Base-by-base conservation (phyloP, 1,140 invertebrate genomes). In the Diabrotica virgifera region DNA sequence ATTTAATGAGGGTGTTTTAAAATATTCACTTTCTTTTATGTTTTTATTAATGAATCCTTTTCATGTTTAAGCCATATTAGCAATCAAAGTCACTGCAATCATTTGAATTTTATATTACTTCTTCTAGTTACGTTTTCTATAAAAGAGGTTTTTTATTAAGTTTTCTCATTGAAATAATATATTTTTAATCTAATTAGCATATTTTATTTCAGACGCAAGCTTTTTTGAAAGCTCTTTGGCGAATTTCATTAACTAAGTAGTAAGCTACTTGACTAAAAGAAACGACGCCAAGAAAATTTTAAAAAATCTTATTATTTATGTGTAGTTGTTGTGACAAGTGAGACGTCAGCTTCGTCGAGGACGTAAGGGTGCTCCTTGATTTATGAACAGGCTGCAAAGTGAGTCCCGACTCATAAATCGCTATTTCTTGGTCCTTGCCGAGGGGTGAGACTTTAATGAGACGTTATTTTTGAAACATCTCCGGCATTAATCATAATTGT, bases 401-500 rank as follows among this genome's bases (percentile, higher is more conserved):
- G 70, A 74, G 69, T 72, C 70, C 70, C 63, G 61, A 38, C 62
- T 68, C 59, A 74, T 74, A 74, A 74, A 74, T 72, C 70, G 69
- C 61, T 58, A 65, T 65, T 64, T 55, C 61, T 37, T 55, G 71
- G 53, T 59, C 58, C 61, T 37, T 55, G 71, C 57, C 61, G 53
- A 64, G 59, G 66, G 57, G 59, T 62, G 63, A 66, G 73, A 74
- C 73, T 66, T 71, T 74, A 74, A 74, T 74, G 73, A 73, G 73
- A 74, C 73, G 70, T 71, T 74, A 74, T 74, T 74, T 73, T 72
- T 74, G 71, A 68, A 72, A 71, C 67, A 70, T 71, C 68, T 67
- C 60, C 51, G 35, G 64, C 71, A 74, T 74, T 74, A 72, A 74
- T 74, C 73, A 74, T 65, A 64, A 51, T 58, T 56, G 51, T 68